Percentiles rank a stretch among this genome's conserved stretches.
Evolutionary conservation across 2,113 vertebrate species (phyloP).

Genomic region (Mastomys coucha): DNA sequence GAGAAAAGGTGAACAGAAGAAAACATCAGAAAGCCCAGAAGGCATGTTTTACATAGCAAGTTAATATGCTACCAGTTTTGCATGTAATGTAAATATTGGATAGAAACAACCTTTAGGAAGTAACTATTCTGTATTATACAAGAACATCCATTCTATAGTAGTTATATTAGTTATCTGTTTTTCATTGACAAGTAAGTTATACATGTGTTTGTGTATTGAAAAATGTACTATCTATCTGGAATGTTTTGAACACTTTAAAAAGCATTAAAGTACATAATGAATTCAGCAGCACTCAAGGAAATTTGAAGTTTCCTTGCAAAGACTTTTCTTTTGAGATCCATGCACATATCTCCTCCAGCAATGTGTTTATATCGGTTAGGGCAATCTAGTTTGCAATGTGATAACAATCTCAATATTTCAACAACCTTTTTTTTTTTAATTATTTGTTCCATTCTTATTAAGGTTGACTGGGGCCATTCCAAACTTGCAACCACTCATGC

Average conservation of each 20-base stretch:
- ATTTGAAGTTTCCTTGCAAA: background rate
- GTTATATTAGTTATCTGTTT: background rate
- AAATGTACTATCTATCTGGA: background rate
- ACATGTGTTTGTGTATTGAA: background rate
- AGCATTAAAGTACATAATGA: background rate
- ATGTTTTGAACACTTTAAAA: conserved; percentile 3
- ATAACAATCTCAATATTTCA: background rate
- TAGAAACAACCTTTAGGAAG: background rate
- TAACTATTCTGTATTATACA: background rate
- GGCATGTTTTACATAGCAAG: background rate
- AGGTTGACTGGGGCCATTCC: rapidly evolving
- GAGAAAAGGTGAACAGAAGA: background rate
- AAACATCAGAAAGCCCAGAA: background rate
- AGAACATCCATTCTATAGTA: background rate
- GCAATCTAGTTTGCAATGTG: background rate
- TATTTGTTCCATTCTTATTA: background rate
- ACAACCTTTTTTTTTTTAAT: background rate
- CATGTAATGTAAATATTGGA: background rate
- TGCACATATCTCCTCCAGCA: background rate
- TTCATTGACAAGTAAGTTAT: background rate
- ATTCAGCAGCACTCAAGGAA: background rate
- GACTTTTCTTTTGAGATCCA: conserved; percentile 27
- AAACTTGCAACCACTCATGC: background rate
- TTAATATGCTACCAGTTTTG: background rate
- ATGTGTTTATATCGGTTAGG: background rate